phyloP scores from a whole-genome alignment of 2,113 vertebrate species.

The Rostratula benghalensis region DNA sequence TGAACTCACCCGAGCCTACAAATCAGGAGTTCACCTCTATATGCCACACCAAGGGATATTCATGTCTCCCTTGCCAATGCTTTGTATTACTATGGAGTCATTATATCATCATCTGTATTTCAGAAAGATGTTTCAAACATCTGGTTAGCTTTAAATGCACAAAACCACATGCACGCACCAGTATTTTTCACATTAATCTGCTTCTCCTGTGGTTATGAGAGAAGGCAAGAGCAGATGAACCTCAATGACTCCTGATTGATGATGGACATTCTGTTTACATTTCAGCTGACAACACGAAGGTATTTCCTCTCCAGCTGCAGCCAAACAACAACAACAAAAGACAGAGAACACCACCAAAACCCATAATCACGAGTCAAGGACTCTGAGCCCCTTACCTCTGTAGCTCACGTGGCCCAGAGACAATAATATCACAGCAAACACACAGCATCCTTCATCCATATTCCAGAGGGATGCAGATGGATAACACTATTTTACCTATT shows the following conservation, averaged over 20 bases:
- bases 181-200: background rate
- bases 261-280: background rate
- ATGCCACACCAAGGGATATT: constrained; percentile 15
- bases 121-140: constrained; percentile 26
- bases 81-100: constrained; percentile 16
- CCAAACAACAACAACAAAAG: background rate
- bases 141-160: constrained; percentile 45
- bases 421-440: background rate
- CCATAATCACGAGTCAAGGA: background rate
- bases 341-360: background rate
- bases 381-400: background rate
- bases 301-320: constrained; percentile 10
- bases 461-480: background rate
- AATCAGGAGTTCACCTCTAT: background rate
- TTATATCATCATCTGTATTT: constrained; percentile 23
- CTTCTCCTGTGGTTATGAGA: background rate
- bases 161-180: background rate
- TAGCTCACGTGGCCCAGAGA: background rate
- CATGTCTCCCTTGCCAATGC: constrained; percentile 35
- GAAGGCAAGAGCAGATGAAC: background rate
- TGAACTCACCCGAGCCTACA: background rate
- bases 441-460: background rate
- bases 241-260: background rate
- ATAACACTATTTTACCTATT: background rate
- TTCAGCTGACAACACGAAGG: background rate